Evolutionary conservation across 2,797 vertebrate species (phyloP), one percentile per base, ranked within the genome.

Genomic region (Morus bassanus): DNA sequence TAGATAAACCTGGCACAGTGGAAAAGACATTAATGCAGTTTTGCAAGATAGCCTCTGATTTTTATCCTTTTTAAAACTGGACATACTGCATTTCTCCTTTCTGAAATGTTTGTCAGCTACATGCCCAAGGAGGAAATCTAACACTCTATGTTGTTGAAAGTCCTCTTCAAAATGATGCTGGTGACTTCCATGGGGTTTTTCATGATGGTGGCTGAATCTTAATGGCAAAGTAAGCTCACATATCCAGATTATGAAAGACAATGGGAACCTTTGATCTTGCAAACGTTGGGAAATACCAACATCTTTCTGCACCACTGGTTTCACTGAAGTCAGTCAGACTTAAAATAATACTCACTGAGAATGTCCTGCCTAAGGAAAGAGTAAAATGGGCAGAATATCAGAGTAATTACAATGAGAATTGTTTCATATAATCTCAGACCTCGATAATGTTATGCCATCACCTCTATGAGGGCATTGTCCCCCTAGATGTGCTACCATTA

Each of bases 31-130:
- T 85, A 75, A 17, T 57, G 56, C 27, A 54, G 35, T 88, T 83
- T 82, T 85, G n/a, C 28, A 80, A 91, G 56, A 95, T 30, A 83
- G 39, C 28, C 18, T 89, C 56, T 77, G 45, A 70, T 74, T 94
- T 94, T 93, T 77, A 60, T 67, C 23, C 25, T 50, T 0, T 60
- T 93, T 9, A 3, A 83, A 75, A 63, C 39, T 9, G n/a, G n/a
- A 46, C 31, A 57, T 7, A 2, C 2, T 73, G 21, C 3, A 1
- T 45, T 80, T 87, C 22, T 89, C 16, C 43, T 76, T 74, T 51
- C 72, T 89, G 23, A 10, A 69, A 8, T 27, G 5, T 79, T 89
- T 82, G 48, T 65, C 33, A 86, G 19, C 50, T 53, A 23, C 28
- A 33, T 31, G 13, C 8, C 28, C 24, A 41, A 83, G 23, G 45